A percentile compares a stretch with the other conserved stretches of the same genome.
Conservation (phyloP, 2,797 vertebrate genomes). For the Uromys caudimaculatus region DNA sequence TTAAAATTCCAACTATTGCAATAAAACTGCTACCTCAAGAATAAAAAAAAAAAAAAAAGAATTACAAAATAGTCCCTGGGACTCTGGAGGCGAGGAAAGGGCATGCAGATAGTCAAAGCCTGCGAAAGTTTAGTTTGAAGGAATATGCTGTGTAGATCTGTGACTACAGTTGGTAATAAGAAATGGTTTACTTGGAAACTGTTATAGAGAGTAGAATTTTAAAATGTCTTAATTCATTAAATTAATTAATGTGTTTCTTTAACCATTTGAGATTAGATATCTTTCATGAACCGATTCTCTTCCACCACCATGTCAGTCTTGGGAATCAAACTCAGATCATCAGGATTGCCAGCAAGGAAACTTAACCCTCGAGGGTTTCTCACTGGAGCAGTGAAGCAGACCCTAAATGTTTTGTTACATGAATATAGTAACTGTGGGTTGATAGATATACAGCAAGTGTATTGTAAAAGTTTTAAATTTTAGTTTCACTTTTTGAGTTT, state of each 20-base stretch:
- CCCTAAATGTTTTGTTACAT: neutral
- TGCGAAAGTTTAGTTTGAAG: neutral
- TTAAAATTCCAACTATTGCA: conserved; percentile 60
- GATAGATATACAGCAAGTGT: neutral
- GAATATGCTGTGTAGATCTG: neutral
- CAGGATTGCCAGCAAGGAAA: neutral
- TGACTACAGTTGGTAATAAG: neutral
- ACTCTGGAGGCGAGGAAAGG: neutral
- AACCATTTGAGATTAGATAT: neutral
- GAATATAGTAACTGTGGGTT: neutral
- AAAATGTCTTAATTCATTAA: neutral
- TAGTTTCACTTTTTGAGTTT: neutral
- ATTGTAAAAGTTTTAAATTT: neutral
- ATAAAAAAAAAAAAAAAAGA: no score
- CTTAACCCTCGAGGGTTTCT: neutral
- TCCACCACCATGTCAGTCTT: neutral
- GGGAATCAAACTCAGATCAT: neutral
- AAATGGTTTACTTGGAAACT: neutral
- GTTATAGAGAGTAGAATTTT: neutral
- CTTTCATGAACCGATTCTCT: neutral
- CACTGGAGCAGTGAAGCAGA: neutral
- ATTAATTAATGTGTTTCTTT: neutral
- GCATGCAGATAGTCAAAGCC: neutral
- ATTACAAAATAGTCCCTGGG: neutral
- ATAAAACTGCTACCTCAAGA: conserved; percentile 72